Conservation (phyloP, 2,113 vertebrate genomes). For the Sebastes fasciatus region DNA sequence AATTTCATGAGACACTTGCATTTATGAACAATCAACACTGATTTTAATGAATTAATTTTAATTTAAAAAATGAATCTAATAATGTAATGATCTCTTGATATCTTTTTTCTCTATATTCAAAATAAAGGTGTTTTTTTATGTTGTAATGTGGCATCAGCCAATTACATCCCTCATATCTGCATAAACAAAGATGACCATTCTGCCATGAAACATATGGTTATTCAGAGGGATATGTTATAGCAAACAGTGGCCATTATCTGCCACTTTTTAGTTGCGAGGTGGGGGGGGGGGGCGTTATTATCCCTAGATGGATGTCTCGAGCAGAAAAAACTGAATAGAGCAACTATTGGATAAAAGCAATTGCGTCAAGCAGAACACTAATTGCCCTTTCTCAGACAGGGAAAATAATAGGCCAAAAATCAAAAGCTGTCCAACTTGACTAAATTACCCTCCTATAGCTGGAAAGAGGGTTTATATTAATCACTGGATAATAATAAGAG, state of each 20-base stretch:
- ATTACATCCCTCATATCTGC: not conserved
- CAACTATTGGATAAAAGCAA: constrained; percentile 46
- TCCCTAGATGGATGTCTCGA: not conserved
- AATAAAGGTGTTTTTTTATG: not conserved
- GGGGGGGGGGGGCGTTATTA: not conserved
- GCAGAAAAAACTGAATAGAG: constrained; percentile 21
- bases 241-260: constrained; percentile 13
- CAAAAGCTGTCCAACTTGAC: constrained; percentile 30
- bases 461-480: constrained; percentile 31
- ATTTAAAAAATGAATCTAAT: too few relatives aligned
- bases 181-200: constrained; percentile 4
- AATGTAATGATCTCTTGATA: too few relatives aligned
- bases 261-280: not conserved
- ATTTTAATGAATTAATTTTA: too few relatives aligned
- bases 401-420: constrained; percentile 49
- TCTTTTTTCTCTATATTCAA: not conserved
- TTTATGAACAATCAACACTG: too few relatives aligned
- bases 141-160: not conserved
- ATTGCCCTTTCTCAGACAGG: constrained; percentile 42
- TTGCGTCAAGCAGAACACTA: constrained; percentile 45
- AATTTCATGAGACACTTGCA: not conserved
- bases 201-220: constrained; percentile 10
- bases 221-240: not conserved
- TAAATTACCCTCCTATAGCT: constrained; percentile 49
- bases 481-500: constrained; percentile 34